phyloP scores from a whole-genome alignment of 2,113 vertebrate species.

The Illadopsis cleaveri region DNA sequence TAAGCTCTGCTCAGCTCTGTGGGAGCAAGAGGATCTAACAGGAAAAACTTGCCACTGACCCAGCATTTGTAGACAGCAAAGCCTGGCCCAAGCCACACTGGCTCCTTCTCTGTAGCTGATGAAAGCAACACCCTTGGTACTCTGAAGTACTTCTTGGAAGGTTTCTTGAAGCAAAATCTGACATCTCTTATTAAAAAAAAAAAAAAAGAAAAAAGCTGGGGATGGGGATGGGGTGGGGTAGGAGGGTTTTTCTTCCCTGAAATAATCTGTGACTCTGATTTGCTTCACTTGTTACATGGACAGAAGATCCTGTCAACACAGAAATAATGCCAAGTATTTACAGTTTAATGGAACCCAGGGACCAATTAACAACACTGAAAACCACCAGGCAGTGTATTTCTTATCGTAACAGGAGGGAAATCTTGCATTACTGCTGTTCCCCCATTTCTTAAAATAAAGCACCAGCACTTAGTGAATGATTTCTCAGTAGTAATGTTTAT shows the following conservation, averaged over 20 bases:
- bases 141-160: neutral
- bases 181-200: neutral
- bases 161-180: neutral
- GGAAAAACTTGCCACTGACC: neutral
- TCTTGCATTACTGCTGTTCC: neutral
- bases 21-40: neutral
- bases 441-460: conserved; percentile 27
- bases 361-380: conserved; percentile 46
- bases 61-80: neutral
- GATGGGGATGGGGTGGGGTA: neutral
- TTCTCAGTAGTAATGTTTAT: conserved; percentile 66
- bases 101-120: neutral
- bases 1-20: neutral
- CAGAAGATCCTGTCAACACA: conserved; percentile 39
- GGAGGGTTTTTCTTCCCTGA: neutral
- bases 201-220: neutral
- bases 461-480: neutral
- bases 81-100: neutral
- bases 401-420: conserved; percentile 12
- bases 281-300: conserved; percentile 10
- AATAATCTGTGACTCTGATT: neutral
- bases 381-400: conserved; percentile 19
- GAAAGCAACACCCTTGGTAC: neutral
- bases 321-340: conserved; percentile 48
- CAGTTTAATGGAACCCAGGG: conserved; percentile 57